A percentile compares a stretch with the other conserved stretches of the same genome.
Evolutionary conservation across 1,140 invertebrate species (phyloP).

Genomic region (Aphaenogaster floridana): DNA sequence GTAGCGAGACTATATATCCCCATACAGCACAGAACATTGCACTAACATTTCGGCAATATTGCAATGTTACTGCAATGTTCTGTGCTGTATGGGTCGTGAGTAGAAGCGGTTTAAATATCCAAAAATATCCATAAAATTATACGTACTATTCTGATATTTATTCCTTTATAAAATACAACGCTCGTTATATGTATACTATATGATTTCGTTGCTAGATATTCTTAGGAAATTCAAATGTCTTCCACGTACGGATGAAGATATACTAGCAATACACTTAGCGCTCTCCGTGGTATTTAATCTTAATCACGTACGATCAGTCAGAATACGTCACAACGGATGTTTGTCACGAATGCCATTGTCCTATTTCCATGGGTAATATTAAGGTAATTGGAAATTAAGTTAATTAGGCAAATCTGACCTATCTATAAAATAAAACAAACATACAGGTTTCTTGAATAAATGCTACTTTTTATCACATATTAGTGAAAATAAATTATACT

Average conservation of each 20-base stretch:
- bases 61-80: too few species aligned
- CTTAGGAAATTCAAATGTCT: conserved; percentile 16
- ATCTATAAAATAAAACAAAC: conserved; percentile 38
- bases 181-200: conserved; percentile 8
- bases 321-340: neutral
- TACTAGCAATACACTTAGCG: conserved; percentile 16
- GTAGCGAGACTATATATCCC: neutral
- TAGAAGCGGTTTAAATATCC: conserved; percentile 36
- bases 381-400: conserved; percentile 30
- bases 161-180: conserved; percentile 29
- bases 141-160: neutral
- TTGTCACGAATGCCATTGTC: conserved; percentile 1
- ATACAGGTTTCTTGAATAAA: conserved; percentile 32
- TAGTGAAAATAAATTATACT: conserved; percentile 56
- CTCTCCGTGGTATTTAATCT: neutral
- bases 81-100: neutral
- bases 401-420: conserved; percentile 22
- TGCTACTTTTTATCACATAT: conserved; percentile 61
- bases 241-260: neutral
- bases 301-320: conserved; percentile 9
- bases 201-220: conserved; percentile 36
- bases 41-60: too few species aligned
- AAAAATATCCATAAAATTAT: conserved; percentile 42
- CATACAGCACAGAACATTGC: too few species aligned
- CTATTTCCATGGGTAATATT: conserved; percentile 11